These are phyloP conservation scores for Dascillus cervinus DNA, from an alignment of 2,888 invertebrate species.

Conservation along the genomic window DNA sequence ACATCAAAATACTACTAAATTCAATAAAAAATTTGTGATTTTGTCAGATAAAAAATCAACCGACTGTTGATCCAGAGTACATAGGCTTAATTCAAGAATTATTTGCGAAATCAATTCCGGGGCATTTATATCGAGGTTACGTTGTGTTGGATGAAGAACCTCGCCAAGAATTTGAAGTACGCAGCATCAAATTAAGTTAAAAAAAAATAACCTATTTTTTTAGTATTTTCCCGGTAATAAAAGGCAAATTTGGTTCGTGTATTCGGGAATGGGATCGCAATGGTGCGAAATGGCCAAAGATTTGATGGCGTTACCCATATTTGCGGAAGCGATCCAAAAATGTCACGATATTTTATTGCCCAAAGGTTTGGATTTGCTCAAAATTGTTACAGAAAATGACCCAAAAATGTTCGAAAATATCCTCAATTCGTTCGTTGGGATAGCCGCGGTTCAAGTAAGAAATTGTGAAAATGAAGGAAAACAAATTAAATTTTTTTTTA, in stretches of 20 bases:
- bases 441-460: conserved; percentile 58
- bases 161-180: conserved; percentile 35
- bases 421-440: conserved; percentile 63
- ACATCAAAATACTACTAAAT: background rate
- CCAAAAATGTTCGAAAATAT: conserved; percentile 54
- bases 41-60: conserved; percentile 47
- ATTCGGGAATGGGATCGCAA: conserved; percentile 70
- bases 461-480: too few relatives aligned
- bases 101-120: conserved; percentile 44
- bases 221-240: conserved; percentile 38
- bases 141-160: conserved; percentile 39
- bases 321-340: conserved; percentile 54
- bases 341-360: conserved; percentile 51
- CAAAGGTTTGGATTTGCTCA: conserved; percentile 54
- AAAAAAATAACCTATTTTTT: conserved; percentile 11
- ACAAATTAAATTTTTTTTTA: conserved; percentile 15
- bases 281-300: conserved; percentile 63
- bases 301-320: conserved; percentile 58
- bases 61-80: conserved; percentile 44
- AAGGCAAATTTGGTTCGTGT: conserved; percentile 58
- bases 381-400: conserved; percentile 54
- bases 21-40: conserved; percentile 2
- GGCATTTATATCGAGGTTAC: conserved; percentile 59
- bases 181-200: conserved; percentile 1
- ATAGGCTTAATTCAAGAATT: conserved; percentile 44